Conservation (phyloP, 37 sponge, comb jelly and placozoan genomes). For the Aplysina aerophoba region DNA sequence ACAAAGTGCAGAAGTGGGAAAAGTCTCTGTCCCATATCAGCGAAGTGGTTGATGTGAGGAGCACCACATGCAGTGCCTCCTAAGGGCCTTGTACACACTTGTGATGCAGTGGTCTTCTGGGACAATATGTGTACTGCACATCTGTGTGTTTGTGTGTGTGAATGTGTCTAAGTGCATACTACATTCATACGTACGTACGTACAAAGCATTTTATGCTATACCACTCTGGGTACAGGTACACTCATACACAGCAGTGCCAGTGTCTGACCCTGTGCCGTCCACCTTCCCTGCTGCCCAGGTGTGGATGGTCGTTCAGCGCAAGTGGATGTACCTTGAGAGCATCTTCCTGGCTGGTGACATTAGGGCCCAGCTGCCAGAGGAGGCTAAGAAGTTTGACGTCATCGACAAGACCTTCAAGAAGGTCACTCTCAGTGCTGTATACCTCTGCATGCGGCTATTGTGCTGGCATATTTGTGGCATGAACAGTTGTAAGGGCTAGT, state of each 20-base stretch:
- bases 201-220: too few species aligned
- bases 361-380: conserved; percentile 96
- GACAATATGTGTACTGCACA: neutral
- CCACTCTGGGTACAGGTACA: too few species aligned
- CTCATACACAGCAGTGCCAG: too few species aligned
- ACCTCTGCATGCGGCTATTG: too few species aligned
- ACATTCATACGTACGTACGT: too few species aligned
- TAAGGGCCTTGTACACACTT: too few species aligned
- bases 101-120: neutral
- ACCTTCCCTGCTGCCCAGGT: conserved; percentile 50
- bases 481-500: too few species aligned
- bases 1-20: conserved; percentile 98
- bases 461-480: too few species aligned
- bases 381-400: conserved; percentile 98
- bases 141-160: neutral
- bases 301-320: conserved; percentile 99
- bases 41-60: conserved; percentile 97
- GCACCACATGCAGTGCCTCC: neutral
- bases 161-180: too few species aligned
- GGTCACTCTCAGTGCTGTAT: too few species aligned
- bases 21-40: conserved; percentile 98
- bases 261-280: too few species aligned
- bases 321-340: conserved; percentile 99
- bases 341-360: conserved; percentile 99
- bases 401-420: conserved; percentile 99